Evolutionary conservation across 2,113 vertebrate genomes (phyloP).

Genomic region (Syrrhaptes paradoxus): DNA sequence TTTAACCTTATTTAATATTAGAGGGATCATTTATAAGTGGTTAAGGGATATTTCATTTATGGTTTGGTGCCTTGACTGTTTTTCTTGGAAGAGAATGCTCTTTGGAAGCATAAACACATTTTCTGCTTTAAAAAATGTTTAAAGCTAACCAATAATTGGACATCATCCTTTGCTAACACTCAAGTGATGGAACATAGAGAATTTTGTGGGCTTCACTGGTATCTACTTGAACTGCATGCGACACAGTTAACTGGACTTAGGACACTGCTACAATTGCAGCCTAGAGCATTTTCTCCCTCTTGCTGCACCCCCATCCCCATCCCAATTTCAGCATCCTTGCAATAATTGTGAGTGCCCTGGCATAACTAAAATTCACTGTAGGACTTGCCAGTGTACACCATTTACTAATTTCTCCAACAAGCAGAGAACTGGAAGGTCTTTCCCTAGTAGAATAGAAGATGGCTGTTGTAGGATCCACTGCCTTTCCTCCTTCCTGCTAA

Average conservation of each 20-base stretch:
- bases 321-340: neutral
- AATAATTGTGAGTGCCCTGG: neutral
- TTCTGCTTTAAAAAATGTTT: neutral
- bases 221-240: neutral
- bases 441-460: neutral
- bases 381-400: neutral
- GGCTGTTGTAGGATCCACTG: neutral
- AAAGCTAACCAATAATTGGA: neutral
- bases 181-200: neutral
- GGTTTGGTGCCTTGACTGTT: neutral
- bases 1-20: neutral
- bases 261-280: neutral
- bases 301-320: neutral
- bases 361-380: neutral
- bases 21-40: neutral
- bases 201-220: neutral
- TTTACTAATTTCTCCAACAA: neutral
- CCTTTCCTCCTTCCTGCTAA: neutral
- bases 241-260: neutral
- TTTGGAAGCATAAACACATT: neutral
- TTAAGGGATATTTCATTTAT: neutral
- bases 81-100: neutral
- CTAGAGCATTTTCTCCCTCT: neutral
- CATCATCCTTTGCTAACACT: neutral
- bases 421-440: neutral